Conservation (phyloP, 2,113 vertebrate genomes). For the Genyomyrus donnyi region DNA sequence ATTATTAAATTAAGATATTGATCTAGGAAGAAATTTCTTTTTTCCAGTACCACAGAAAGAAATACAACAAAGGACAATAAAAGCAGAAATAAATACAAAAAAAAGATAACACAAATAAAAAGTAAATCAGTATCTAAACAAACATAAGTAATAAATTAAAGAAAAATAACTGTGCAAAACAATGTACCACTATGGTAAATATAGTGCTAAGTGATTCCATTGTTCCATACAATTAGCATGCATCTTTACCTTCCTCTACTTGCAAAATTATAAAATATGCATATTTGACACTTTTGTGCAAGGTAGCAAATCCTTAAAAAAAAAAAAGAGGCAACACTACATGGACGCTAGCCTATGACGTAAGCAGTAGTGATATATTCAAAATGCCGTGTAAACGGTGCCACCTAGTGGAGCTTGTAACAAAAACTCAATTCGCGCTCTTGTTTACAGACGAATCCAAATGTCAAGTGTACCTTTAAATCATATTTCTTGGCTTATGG, state of each 20-base stretch:
- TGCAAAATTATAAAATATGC: background rate
- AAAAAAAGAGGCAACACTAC: background rate
- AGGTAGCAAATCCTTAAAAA: background rate
- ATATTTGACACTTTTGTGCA: background rate
- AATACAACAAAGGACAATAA: background rate
- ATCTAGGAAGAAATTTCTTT: background rate
- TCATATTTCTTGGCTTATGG: background rate
- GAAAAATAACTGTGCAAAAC: background rate
- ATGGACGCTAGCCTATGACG: background rate
- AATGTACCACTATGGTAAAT: background rate
- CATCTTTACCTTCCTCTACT: background rate
- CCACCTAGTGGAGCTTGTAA: conserved; percentile 3
- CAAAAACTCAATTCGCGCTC: background rate
- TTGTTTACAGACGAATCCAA: background rate
- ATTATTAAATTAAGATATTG: background rate
- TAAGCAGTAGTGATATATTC: background rate
- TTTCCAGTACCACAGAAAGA: background rate
- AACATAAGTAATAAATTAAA: background rate
- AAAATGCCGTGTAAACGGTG: background rate
- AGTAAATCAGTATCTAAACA: background rate
- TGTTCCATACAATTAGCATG: background rate
- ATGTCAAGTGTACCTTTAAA: background rate
- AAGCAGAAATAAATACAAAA: background rate
- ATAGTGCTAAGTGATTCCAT: background rate
- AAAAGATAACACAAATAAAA: background rate